Evolutionary conservation across 2,797 vertebrate species (phyloP).

Genomic region (Parauchenoglanis punctatus): DNA sequence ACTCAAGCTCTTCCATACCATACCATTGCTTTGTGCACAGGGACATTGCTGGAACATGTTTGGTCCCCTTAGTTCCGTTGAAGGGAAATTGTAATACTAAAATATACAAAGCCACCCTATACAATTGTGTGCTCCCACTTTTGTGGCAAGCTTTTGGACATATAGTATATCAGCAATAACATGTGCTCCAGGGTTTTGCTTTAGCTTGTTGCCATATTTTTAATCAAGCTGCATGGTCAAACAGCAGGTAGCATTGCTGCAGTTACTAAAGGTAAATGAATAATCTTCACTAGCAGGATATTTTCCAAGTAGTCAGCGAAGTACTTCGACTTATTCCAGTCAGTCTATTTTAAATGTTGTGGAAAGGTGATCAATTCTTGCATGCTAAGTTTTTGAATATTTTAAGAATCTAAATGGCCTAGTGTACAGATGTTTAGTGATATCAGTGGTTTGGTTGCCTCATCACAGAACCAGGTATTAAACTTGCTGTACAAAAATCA

Average conservation of each 20-base stretch:
- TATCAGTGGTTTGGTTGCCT: background rate
- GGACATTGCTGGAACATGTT: background rate
- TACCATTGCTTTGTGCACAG: background rate
- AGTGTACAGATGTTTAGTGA: background rate
- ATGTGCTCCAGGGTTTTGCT: background rate
- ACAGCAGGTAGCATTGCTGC: too few relatives aligned
- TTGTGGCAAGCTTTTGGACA: background rate
- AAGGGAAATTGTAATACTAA: background rate
- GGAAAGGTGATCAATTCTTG: background rate
- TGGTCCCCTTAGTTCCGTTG: background rate
- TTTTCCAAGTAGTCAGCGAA: background rate
- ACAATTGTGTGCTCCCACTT: background rate
- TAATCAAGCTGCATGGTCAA: background rate
- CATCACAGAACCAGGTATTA: background rate
- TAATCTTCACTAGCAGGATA: background rate
- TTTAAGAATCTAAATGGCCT: background rate
- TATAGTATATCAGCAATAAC: background rate
- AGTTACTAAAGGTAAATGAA: background rate
- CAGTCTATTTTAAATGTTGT: background rate
- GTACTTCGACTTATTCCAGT: background rate
- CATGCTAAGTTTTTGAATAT: background rate
- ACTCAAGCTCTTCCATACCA: background rate
- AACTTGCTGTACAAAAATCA: background rate
- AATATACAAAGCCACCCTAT: background rate
- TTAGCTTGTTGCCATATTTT: background rate